Evolutionary conservation across 2,113 vertebrate genomes (phyloP), one percentile per base, ranked within the genome.

Genomic region (Elephantulus edwardii): DNA sequence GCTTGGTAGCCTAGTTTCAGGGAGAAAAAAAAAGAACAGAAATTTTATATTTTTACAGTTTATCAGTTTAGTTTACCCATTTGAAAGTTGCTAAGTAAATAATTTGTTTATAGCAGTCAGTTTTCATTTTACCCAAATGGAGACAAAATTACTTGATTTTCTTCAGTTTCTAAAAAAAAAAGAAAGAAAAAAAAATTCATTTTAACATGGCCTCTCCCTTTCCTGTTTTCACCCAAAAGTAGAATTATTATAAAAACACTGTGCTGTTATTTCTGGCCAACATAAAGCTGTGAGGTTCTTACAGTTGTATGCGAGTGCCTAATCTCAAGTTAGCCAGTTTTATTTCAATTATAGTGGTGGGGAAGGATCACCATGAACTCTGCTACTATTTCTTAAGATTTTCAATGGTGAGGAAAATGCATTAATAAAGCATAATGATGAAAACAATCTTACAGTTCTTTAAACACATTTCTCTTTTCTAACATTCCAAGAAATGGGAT

Each of bases 161-260:
- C 13, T 84, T 92, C 82, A 52, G 11, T n/a, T 85, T 86, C 28
- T 71, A 68, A 92, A 91, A 72, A n/a, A n/a, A n/a, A n/a, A n/a
- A n/a, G n/a, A n/a, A n/a, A n/a, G n/a, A n/a, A n/a, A n/a, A n/a
- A n/a, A 78, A 66, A 20, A 89, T 90, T 33, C 81, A 85, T 94
- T 91, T 91, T 62, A 91, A 92, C 42, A 75, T 30, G n/a, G 91
- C 84, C 86, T 92, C 84, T 91, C 93, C 84, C 78, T 95, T 96
- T 96, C 92, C 92, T 95, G 91, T 93, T 94, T 95, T 95, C 58
- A 79, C 77, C 78, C 84, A 30, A 91, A 93, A 93, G 74, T 68
- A 60, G 50, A 77, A 52, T 64, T 91, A 83, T 81, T 68, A 20
- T 86, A 58, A 92, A 93, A 90, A 93, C 80, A 82, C 54, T 4